A percentile compares a stretch with the other conserved stretches of the same genome.
Evolutionary conservation across 2,113 vertebrate species (phyloP).

Genomic region (Hiodon tergisus): DNA sequence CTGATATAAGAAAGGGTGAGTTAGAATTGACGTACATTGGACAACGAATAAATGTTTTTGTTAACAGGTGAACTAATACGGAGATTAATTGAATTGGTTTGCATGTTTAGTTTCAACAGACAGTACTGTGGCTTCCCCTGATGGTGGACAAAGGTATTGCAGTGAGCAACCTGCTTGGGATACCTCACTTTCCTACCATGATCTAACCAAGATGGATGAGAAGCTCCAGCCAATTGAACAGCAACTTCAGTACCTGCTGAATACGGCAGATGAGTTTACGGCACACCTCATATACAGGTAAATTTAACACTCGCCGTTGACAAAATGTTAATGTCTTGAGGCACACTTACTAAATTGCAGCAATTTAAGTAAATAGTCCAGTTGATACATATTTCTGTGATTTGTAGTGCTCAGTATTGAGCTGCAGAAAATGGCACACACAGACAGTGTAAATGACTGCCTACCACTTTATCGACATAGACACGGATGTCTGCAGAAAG

Average conservation of each 20-base stretch:
- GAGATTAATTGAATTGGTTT: too few species aligned
- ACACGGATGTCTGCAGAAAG: constrained; percentile 41
- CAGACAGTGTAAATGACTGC: too few species aligned
- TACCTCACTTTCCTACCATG: not conserved
- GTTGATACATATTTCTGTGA: not conserved
- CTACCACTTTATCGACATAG: constrained; percentile 45
- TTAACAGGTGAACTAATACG: too few species aligned
- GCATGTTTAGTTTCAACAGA: not conserved
- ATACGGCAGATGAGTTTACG: constrained; percentile 62
- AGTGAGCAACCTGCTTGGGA: not conserved
- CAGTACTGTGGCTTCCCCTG: constrained; percentile 34
- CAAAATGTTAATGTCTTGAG: not conserved
- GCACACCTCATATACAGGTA: constrained; percentile 59
- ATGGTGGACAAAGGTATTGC: constrained; percentile 20
- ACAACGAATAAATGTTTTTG: not conserved
- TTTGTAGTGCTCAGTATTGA: not conserved
- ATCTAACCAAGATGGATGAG: constrained; percentile 38
- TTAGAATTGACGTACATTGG: not conserved
- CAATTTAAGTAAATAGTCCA: not conserved
- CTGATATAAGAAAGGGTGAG: not conserved
- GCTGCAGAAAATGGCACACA: not conserved
- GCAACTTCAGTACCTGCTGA: constrained; percentile 62
- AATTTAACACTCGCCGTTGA: too few species aligned
- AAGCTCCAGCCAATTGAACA: constrained; percentile 51
- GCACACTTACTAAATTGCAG: not conserved